phyloP scores from a whole-genome alignment of 2,888 invertebrate genomes.

The Salticus scenicus region DNA sequence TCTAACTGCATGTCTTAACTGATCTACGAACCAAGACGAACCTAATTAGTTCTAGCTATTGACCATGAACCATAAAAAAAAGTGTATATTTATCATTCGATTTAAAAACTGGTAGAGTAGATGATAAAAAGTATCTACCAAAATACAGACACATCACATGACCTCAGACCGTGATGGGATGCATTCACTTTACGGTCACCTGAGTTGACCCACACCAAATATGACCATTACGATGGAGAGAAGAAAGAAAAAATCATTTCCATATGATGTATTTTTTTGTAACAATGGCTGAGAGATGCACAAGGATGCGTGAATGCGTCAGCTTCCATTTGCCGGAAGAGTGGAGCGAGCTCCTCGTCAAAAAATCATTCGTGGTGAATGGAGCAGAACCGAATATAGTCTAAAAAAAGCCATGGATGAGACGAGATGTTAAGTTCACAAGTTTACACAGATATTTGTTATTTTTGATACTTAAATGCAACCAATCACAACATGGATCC shows the following conservation, averaged over 20 bases:
- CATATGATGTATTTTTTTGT: not conserved
- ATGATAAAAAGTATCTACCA: no score
- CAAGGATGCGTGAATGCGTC: not conserved
- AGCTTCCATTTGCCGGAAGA: not conserved
- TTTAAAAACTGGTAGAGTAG: no score
- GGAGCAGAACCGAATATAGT: not conserved
- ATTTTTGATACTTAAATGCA: no score
- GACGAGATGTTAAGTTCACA: no score
- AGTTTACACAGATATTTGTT: no score
- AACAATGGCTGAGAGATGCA: not conserved
- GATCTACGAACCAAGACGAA: no score
- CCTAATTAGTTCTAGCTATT: no score
- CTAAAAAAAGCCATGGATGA: not conserved
- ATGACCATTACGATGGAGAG: not conserved
- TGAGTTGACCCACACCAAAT: not conserved
- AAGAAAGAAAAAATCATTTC: not conserved
- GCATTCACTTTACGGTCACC: conserved; percentile 3
- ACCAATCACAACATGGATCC: no score
- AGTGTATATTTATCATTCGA: no score
- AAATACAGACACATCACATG: not conserved
- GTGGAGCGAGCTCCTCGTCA: not conserved
- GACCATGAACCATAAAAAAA: no score
- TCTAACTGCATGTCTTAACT: no score
- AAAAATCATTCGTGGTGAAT: not conserved
- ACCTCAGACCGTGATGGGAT: not conserved